Evolutionary conservation across 2,888 invertebrate species (phyloP), one percentile per base, ranked within the genome.

Genomic region (Chalcis sispes): DNA sequence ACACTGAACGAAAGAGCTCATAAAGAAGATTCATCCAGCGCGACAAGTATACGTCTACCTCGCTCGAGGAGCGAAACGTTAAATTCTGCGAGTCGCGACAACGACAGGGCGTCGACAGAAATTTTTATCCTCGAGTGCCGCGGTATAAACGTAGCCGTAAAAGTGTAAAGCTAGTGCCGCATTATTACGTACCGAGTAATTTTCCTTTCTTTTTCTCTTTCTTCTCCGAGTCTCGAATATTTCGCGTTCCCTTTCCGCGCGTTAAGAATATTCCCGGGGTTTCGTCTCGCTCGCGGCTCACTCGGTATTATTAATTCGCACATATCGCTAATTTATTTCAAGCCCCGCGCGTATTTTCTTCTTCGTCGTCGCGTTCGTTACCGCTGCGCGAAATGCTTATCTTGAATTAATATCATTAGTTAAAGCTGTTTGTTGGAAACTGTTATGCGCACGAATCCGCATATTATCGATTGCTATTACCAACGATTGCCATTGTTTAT

Each of bases 281-380:
- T 27, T 58, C 54, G 27, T 56, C 58, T 29, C 42, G 0, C 10
- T 13, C 42, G 61, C n/a, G 23, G 5, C 25, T 13, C 66, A 18
- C 46, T n/a, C 62, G 74, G 56, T 18, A 64, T 65, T 75, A 75
- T 75, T 70, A 70, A 75, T 75, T 75, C 56, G 46, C 75, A 64
- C 64, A 42, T 64, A 75, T 70, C 29, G 64, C 46, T 70, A 64
- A 75, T 69, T 70, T 70, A 75, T 75, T 69, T 54, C 40, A 36
- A n/a, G 40, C 66, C n/a, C 20, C 13, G 25, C 18, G 13, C 20
- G 20, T n/a, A n/a, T n/a, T n/a, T n/a, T n/a, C n/a, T n/a, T n/a
- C n/a, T 18, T 42, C 7, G 58, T 23, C 8, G 29, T 56, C 46
- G 29, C 40, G 20, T 23, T 25, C 5, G 7, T 48, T 32, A 23